A percentile compares a stretch with the other conserved stretches of the same genome.
These are phyloP conservation scores for Idaea dimidiata DNA, from an alignment of 2,888 invertebrate genomes.

Conservation along the genomic window DNA sequence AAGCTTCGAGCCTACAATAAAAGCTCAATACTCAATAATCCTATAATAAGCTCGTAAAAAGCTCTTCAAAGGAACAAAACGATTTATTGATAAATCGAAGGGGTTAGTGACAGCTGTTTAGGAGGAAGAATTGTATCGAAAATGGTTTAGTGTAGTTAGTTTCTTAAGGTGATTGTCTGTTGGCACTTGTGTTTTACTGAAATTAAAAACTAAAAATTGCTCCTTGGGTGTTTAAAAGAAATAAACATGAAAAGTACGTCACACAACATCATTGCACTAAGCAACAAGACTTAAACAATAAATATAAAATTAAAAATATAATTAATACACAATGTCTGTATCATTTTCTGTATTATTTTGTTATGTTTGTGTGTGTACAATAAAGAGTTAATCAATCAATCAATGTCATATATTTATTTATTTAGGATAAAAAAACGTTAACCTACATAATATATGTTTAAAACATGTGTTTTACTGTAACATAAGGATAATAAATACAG, in stretches of 20 bases:
- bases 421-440: no score
- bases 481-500: no score
- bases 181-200: background rate
- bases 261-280: no score
- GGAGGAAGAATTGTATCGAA: background rate
- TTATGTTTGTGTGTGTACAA: no score
- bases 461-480: no score
- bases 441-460: no score
- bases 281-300: no score
- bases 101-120: constrained; percentile 1
- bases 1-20: constrained; percentile 69
- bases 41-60: constrained; percentile 53
- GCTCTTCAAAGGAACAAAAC: constrained; percentile 1
- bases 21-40: constrained; percentile 77
- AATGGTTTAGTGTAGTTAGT: background rate
- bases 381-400: no score
- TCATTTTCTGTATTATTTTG: no score
- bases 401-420: no score
- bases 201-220: background rate
- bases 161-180: background rate
- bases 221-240: background rate
- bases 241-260: background rate
- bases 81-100: constrained; percentile 1
- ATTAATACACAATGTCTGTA: no score
- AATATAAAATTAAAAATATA: no score